Evolutionary conservation across 2,113 vertebrate species (phyloP).

Genomic region (Rhabdornis inornatus): DNA sequence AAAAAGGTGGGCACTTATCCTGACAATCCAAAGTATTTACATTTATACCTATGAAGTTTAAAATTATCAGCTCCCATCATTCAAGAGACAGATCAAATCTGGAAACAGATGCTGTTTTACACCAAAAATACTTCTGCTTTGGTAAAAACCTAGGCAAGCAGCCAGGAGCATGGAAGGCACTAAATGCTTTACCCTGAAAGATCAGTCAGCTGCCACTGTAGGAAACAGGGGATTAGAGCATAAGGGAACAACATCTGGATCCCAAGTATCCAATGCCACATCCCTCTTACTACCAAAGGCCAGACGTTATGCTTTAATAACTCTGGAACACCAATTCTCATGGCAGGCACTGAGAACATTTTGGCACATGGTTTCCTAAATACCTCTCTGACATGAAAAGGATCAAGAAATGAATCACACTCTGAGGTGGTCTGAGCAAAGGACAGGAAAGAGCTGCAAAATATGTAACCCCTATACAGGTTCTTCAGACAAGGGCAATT

Average conservation of each 20-base stretch:
- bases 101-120: not conserved
- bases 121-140: not conserved
- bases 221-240: not conserved
- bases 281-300: not conserved
- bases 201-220: not conserved
- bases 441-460: not conserved
- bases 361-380: not conserved
- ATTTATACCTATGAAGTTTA: not conserved
- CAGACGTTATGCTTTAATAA: not conserved
- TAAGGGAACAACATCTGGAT: not conserved
- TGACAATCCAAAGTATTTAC: not conserved
- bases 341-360: not conserved
- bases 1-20: not conserved
- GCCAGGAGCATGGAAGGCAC: not conserved
- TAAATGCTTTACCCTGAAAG: not conserved
- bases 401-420: not conserved
- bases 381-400: rapidly evolving
- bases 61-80: not conserved
- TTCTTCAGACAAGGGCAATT: not conserved
- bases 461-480: not conserved
- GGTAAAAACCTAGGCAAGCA: not conserved
- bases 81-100: not conserved
- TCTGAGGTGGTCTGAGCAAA: not conserved
- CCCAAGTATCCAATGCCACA: not conserved
- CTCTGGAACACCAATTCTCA: not conserved